Base-by-base conservation (phyloP, 2,888 invertebrate genomes). In the Thecophora atra region DNA sequence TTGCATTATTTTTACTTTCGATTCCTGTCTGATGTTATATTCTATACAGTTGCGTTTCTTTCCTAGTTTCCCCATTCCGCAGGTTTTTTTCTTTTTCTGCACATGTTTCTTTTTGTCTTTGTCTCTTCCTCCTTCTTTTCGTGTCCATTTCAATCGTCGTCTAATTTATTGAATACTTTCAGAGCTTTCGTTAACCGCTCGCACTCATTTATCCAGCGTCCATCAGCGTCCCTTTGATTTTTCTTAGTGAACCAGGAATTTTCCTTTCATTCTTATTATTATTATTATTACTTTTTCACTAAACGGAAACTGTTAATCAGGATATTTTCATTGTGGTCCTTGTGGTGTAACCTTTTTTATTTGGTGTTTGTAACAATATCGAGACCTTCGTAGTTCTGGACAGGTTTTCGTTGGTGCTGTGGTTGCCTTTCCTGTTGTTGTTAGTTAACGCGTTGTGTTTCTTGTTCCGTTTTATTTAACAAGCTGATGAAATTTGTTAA, bases 301-400 rank as follows among this genome's bases (percentile, higher is more conserved):
- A 30, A 70, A 52, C 47, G 72, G 66, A 70, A 70, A 70, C 65
- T 65, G 65, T 73, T 70, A 70, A 73, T 70, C 72, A 73, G 72
- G 52, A 65, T 64, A 58, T 69, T 68, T 68, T 42, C 44, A 56
- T 8, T 44, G 69, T 24, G 15, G 63, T 70, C 63, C 47, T 70
- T 21, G 66, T 42, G 21, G 64, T 17, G 47, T 47, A 17, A 17
- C 47, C 21, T 63, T 63, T 21, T 63, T 44, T n/a, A n/a, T 42
- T 63, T 21, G 7, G 63, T 15, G 30, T 63, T 42, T 17, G 44
- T 42, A 37, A 63, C 30, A 37, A 37, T 37, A 11, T 11, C 37
- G 37, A 37, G 37, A 37, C 37, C 6, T 6, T 37, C 11, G 37
- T 37, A 2, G 37, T 37, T 8, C 7, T 60, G 28, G 28, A 8